A percentile compares a stretch with the other conserved stretches of the same genome.
Evolutionary conservation across 2,888 invertebrate genomes (phyloP).

Genomic region (Troilus luridus): DNA sequence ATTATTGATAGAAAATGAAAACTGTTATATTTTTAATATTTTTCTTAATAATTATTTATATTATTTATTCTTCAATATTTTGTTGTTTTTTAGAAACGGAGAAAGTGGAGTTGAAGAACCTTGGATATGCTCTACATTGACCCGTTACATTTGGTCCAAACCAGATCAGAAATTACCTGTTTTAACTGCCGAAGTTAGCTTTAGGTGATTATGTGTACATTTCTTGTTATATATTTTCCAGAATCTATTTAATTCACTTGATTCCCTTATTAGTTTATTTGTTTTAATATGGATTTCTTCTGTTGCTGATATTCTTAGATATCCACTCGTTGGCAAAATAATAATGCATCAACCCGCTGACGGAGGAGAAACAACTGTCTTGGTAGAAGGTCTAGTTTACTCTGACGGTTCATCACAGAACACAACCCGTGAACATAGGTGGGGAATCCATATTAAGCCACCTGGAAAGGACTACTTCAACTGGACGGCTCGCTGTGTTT

Average conservation of each 20-base stretch:
- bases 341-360: constrained; percentile 85
- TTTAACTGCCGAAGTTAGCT: constrained; percentile 84
- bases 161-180: constrained; percentile 80
- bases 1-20: neutral
- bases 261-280: neutral
- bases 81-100: constrained; percentile 64
- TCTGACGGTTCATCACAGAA: constrained; percentile 87
- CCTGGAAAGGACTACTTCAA: constrained; percentile 92
- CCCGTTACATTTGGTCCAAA: constrained; percentile 74
- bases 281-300: neutral
- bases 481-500: constrained; percentile 88
- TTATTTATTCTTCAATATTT: neutral
- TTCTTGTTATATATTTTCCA: neutral
- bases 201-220: constrained; percentile 74
- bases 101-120: constrained; percentile 68
- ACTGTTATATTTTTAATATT: neutral
- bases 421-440: constrained; percentile 81
- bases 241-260: neutral
- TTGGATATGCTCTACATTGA: constrained; percentile 78
- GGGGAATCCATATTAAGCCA: constrained; percentile 85
- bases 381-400: constrained; percentile 88
- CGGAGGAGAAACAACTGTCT: constrained; percentile 86
- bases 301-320: constrained; percentile 71
- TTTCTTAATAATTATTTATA: neutral
- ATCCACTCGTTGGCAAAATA: constrained; percentile 89